Evolutionary conservation across 2,888 invertebrate genomes (phyloP).

Genomic region (Perdita meconis): DNA sequence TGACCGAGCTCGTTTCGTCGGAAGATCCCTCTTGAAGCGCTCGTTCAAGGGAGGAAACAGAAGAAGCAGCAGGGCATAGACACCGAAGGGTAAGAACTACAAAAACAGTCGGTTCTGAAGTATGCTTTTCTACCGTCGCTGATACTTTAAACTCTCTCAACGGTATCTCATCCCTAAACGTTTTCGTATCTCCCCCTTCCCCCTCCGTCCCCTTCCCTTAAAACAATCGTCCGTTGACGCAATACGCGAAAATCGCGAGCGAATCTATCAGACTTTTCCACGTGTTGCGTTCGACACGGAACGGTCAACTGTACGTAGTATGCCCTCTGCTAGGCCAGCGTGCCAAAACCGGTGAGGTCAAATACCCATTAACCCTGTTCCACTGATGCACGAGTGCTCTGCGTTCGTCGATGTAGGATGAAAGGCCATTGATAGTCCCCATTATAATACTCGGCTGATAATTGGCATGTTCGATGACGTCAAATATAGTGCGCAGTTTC

Average conservation of each 20-base stretch:
- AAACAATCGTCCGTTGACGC: too few species aligned
- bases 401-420: too few species aligned
- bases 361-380: slow-evolving; percentile 30
- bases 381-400: too few species aligned
- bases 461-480: too few species aligned
- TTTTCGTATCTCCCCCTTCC: not conserved
- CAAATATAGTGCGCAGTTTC: not conserved
- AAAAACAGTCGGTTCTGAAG: slow-evolving; percentile 40
- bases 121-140: slow-evolving; percentile 13
- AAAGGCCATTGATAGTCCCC: too few species aligned
- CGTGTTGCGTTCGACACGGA: too few species aligned
- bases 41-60: slow-evolving; percentile 24
- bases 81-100: slow-evolving; percentile 12
- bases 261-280: too few species aligned
- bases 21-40: slow-evolving; percentile 29
- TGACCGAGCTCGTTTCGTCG: slow-evolving; percentile 44
- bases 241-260: too few species aligned
- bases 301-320: too few species aligned
- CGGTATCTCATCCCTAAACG: slow-evolving; percentile 11
- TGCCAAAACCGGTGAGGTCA: slow-evolving; percentile 59
- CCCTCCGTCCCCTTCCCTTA: too few species aligned
- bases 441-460: too few species aligned
- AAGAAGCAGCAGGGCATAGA: slow-evolving; percentile 32
- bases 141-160: slow-evolving; percentile 17
- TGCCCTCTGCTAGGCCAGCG: too few species aligned